phyloP scores from a whole-genome alignment of 2,113 vertebrate genomes.

The Calypte anna region DNA sequence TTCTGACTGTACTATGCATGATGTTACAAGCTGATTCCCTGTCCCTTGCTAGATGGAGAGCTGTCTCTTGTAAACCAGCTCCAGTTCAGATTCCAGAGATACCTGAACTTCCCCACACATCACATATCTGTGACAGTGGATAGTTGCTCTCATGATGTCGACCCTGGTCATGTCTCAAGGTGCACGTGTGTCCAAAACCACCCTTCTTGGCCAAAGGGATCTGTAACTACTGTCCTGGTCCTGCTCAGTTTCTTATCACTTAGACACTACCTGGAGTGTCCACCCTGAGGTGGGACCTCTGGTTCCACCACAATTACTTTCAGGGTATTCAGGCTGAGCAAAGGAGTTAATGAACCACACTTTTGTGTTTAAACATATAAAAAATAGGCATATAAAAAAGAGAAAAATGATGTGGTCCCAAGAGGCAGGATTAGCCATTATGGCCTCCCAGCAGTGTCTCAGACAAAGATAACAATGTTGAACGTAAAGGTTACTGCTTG shows the following conservation, averaged over 20 bases:
- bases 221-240: not conserved
- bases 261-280: not conserved
- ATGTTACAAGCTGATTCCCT: not conserved
- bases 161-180: not conserved
- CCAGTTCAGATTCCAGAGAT: not conserved
- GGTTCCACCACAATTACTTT: not conserved
- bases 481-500: not conserved
- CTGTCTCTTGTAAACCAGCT: not conserved
- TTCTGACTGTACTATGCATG: conserved; percentile 12
- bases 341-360: not conserved
- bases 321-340: not conserved
- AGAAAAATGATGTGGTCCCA: not conserved
- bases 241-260: not conserved
- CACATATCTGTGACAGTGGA: not conserved
- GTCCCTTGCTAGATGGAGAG: not conserved
- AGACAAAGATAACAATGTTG: not conserved
- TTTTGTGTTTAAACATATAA: not conserved
- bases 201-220: not conserved
- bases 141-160: not conserved
- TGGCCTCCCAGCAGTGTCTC: not conserved
- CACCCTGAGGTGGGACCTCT: not conserved
- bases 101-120: not conserved
- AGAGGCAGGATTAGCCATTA: not conserved
- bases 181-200: not conserved
- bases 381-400: not conserved